Evolutionary conservation across 2,888 invertebrate species (phyloP).

Genomic region (Rotaria macrura): DNA sequence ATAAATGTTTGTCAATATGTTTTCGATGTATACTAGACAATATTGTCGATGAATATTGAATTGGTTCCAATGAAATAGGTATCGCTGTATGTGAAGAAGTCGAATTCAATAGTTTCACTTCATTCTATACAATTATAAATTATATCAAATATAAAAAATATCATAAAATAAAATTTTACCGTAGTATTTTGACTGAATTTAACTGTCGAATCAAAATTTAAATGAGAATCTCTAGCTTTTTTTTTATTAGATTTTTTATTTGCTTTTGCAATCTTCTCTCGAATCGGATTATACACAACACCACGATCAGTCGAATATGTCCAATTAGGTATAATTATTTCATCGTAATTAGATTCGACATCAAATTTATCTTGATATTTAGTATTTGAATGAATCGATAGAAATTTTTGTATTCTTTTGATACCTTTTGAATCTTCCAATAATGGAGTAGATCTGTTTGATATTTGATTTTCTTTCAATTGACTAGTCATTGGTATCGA

Average conservation of each 20-base stretch:
- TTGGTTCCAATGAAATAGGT: not conserved
- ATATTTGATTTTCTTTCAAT: not conserved
- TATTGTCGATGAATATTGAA: not conserved
- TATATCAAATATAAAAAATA: not conserved
- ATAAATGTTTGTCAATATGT: not conserved
- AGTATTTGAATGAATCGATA: not conserved
- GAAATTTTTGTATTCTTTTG: not conserved
- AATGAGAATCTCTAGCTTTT: not conserved
- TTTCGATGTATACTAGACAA: not conserved
- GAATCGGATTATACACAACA: not conserved
- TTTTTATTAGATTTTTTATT: not conserved
- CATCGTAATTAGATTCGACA: not conserved
- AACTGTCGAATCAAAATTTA: not conserved
- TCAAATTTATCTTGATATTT: too few relatives aligned
- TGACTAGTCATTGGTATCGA: not conserved
- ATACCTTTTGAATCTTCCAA: not conserved
- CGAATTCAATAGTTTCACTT: not conserved
- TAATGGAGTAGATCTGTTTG: not conserved
- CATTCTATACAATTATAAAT: not conserved
- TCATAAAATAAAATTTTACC: not conserved
- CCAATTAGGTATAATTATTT: not conserved
- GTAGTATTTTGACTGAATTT: not conserved
- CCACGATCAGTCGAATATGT: not conserved
- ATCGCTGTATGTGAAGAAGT: not conserved
- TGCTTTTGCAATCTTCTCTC: not conserved